A percentile compares a stretch with the other conserved stretches of the same genome.
phyloP scores from a whole-genome alignment of 1,140 invertebrate genomes.

The Musca vetustissima region DNA sequence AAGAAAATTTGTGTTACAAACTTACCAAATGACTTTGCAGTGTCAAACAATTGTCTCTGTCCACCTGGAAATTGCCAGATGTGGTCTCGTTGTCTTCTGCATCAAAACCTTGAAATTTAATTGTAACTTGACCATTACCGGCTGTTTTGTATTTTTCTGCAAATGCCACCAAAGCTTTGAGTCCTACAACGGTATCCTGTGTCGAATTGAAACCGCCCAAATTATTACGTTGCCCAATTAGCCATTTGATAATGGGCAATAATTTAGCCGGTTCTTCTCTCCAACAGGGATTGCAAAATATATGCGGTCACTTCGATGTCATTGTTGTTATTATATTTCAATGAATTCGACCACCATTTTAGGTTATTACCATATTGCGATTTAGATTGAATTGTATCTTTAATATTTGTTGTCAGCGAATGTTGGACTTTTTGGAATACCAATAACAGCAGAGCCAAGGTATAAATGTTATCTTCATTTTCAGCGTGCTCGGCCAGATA shows the following conservation, averaged over 20 bases:
- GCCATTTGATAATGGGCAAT: slow-evolving; percentile 64
- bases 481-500: slow-evolving; percentile 10
- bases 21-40: no score
- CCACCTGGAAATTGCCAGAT: slow-evolving; percentile 45
- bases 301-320: slow-evolving; percentile 77
- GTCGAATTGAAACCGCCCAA: slow-evolving; percentile 74
- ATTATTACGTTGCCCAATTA: slow-evolving; percentile 70
- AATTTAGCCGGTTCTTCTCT: slow-evolving; percentile 56
- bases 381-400: background rate
- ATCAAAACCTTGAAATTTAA: slow-evolving; percentile 33
- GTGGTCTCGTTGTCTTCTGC: slow-evolving; percentile 33
- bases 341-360: slow-evolving; percentile 27
- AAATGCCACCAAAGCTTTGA: slow-evolving; percentile 64
- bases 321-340: slow-evolving; percentile 45
- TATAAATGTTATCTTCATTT: background rate
- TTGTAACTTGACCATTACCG: slow-evolving; percentile 37
- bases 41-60: no score
- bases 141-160: slow-evolving; percentile 40
- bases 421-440: background rate
- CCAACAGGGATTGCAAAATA: slow-evolving; percentile 64
- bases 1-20: slow-evolving; percentile 44
- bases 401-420: background rate
- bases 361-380: slow-evolving; percentile 2
- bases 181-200: slow-evolving; percentile 66
- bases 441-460: slow-evolving; percentile 5